Percentiles rank a stretch among this genome's conserved stretches.
These are phyloP conservation scores for Himalopsyche tibetana DNA, from an alignment of 2,888 invertebrate genomes.

Conservation along the genomic window DNA sequence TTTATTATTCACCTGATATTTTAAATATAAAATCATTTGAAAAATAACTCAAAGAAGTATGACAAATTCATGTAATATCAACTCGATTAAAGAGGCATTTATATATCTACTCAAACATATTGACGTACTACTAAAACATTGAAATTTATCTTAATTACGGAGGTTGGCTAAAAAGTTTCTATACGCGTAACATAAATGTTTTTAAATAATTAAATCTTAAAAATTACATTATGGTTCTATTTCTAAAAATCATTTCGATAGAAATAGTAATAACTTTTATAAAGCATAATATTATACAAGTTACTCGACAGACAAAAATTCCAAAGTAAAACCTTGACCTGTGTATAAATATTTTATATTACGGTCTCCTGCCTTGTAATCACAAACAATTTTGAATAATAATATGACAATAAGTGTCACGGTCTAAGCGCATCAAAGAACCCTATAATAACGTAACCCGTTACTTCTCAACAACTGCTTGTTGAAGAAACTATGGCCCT, in stretches of 20 bases:
- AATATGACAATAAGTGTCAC: slow-evolving; percentile 41
- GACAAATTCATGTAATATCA: too few relatives aligned
- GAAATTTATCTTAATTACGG: too few relatives aligned
- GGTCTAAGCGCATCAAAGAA: slow-evolving; percentile 3
- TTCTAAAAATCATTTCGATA: not conserved
- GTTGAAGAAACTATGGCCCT: not conserved
- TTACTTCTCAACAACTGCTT: slow-evolving; percentile 5
- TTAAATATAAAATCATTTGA: too few relatives aligned
- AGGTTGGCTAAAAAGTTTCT: not conserved
- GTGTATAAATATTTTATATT: slow-evolving; percentile 35
- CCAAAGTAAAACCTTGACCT: slow-evolving; percentile 50
- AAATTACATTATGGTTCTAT: not conserved
- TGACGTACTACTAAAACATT: too few relatives aligned
- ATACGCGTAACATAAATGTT: not conserved
- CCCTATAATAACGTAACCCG: slow-evolving; percentile 33
- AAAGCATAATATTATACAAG: not conserved
- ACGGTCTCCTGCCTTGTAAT: slow-evolving; percentile 51
- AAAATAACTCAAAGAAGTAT: too few relatives aligned
- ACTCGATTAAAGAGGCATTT: too few relatives aligned
- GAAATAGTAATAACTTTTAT: slow-evolving; percentile 1
- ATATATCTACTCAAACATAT: too few relatives aligned
- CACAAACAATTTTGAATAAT: slow-evolving; percentile 49
- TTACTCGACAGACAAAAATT: slow-evolving; percentile 46
- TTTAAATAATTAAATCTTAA: too few relatives aligned
- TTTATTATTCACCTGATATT: too few relatives aligned